Conservation (phyloP, 2,888 invertebrate genomes). For the Ectemnius continuus region DNA sequence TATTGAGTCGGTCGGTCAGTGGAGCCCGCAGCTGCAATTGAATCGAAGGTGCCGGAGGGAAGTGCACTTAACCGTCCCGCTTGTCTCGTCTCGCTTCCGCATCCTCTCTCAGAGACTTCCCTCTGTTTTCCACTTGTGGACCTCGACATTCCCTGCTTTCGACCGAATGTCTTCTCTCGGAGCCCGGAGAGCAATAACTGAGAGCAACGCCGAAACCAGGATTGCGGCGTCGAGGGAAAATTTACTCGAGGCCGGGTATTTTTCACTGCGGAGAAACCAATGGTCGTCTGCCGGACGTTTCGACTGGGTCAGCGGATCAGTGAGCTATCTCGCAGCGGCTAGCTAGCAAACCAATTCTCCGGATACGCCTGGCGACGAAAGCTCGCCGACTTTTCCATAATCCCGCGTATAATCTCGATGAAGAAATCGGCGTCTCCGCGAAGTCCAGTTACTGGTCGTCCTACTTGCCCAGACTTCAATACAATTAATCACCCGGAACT, state of each 20-base stretch:
- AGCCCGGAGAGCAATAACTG: constrained; percentile 41
- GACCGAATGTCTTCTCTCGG: constrained; percentile 38
- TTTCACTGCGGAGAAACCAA: constrained; percentile 47
- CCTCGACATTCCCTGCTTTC: constrained; percentile 18
- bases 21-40: constrained; percentile 59
- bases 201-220: constrained; percentile 38
- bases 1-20: constrained; percentile 59
- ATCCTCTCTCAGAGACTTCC: background rate
- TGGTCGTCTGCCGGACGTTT: constrained; percentile 31
- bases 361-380: too few relatives aligned
- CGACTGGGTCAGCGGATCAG: constrained; percentile 48
- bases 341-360: too few relatives aligned
- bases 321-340: too few relatives aligned
- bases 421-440: too few relatives aligned
- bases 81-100: constrained; percentile 58
- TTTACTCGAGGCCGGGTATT: constrained; percentile 45
- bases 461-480: constrained; percentile 20
- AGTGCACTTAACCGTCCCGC: constrained; percentile 67
- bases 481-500: constrained; percentile 7
- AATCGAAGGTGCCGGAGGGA: constrained; percentile 66
- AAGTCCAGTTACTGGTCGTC: constrained; percentile 29
- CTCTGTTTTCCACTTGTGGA: background rate
- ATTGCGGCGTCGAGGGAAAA: constrained; percentile 42
- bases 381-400: too few relatives aligned
- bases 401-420: too few relatives aligned